Conservation (phyloP, 2,888 invertebrate genomes). For the Hirtodrosophila cameraria region DNA sequence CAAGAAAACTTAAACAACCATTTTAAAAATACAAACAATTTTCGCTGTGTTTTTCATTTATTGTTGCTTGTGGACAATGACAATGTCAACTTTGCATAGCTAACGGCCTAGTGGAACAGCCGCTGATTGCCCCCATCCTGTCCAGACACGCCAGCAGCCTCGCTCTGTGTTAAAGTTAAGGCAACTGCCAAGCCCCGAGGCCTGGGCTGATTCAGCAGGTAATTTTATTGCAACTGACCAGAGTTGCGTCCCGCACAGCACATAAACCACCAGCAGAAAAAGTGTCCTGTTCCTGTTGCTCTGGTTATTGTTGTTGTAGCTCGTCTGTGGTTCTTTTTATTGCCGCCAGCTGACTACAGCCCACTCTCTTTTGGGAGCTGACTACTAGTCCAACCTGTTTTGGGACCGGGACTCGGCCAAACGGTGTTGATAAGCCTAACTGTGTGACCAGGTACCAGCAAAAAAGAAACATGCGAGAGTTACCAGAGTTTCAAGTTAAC, state of each 20-base stretch:
- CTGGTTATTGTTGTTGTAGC: slow-evolving; percentile 9
- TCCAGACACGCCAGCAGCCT: slow-evolving; percentile 15
- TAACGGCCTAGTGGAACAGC: slow-evolving; percentile 24
- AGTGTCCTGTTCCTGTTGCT: slow-evolving; percentile 6
- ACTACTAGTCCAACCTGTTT: slow-evolving; percentile 23
- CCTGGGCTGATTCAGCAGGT: slow-evolving; percentile 8
- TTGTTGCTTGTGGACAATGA: no score
- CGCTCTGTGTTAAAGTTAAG: slow-evolving; percentile 52
- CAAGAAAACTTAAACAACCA: slow-evolving; percentile 53
- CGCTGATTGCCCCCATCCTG: slow-evolving; percentile 59
- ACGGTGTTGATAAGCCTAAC: slow-evolving; percentile 48
- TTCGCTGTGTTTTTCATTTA: slow-evolving; percentile 19
- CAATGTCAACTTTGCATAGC: slow-evolving; percentile 25
- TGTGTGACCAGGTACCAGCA: slow-evolving; percentile 6
- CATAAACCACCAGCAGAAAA: slow-evolving; percentile 48
- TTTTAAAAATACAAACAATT: slow-evolving; percentile 48
- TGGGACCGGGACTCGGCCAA: slow-evolving; percentile 10
- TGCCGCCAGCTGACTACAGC: slow-evolving; percentile 59
- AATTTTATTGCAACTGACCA: slow-evolving; percentile 15
- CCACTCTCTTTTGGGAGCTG: slow-evolving; percentile 37
- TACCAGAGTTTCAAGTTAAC: background rate
- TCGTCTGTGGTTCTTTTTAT: slow-evolving; percentile 44
- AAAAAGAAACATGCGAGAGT: slow-evolving; percentile 15
- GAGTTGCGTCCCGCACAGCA: slow-evolving; percentile 62
- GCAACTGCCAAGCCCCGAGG: slow-evolving; percentile 36